These are phyloP conservation scores for Pachycephus smyrnensis DNA, from an alignment of 2,888 invertebrate species.

Conservation along the genomic window DNA sequence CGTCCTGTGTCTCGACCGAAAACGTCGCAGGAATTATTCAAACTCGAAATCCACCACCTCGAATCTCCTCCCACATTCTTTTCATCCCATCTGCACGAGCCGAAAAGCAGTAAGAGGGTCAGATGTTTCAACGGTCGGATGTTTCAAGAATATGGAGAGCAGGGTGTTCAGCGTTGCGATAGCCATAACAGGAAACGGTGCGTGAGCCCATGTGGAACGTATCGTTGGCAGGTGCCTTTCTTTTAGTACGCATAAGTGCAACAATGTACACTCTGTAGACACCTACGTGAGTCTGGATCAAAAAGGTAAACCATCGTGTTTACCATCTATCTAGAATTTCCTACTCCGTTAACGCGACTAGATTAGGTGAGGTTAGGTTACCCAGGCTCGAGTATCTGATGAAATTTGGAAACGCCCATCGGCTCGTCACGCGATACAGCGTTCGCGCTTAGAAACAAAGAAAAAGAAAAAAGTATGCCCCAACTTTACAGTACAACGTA, in stretches of 20 bases:
- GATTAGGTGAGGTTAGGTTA: background rate
- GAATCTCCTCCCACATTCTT: background rate
- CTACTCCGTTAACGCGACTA: background rate
- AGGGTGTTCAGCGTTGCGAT: conserved; percentile 4
- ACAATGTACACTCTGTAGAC: background rate
- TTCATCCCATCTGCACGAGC: background rate
- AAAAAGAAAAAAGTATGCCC: background rate
- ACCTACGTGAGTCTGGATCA: background rate
- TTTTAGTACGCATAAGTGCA: background rate
- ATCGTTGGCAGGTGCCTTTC: conserved; percentile 6
- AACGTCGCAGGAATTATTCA: background rate
- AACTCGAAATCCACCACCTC: background rate
- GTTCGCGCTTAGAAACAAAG: background rate
- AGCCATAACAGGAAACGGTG: conserved; percentile 3
- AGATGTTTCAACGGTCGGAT: background rate
- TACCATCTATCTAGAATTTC: background rate
- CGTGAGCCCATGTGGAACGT: conserved; percentile 4
- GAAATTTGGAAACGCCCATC: background rate
- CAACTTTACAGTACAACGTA: background rate
- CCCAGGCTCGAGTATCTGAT: background rate
- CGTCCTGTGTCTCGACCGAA: background rate
- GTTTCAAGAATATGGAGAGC: conserved; percentile 1
- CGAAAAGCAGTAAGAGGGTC: background rate
- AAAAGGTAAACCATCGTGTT: background rate
- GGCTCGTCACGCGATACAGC: background rate